phyloP scores from a whole-genome alignment of 2,113 vertebrate species.

The Tor tambroides region DNA sequence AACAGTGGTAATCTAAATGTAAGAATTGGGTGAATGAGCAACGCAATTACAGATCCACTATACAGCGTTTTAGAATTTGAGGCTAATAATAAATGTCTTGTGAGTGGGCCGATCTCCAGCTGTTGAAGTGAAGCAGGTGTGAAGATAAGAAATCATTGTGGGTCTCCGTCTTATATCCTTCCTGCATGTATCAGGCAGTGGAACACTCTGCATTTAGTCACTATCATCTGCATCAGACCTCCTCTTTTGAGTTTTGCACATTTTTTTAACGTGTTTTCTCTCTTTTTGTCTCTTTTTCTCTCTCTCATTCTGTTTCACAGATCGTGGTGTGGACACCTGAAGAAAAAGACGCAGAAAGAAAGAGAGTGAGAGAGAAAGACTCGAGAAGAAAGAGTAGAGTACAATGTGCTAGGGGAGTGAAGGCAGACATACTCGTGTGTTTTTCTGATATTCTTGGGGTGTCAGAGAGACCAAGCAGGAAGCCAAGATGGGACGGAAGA shows the following conservation, averaged over 20 bases:
- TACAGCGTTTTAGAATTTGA: not conserved
- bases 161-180: constrained; percentile 63
- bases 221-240: constrained; percentile 70
- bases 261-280: constrained; percentile 60
- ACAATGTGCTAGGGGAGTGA: constrained; percentile 90
- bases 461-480: constrained; percentile 79
- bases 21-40: too few relatives aligned
- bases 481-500: constrained; percentile 95
- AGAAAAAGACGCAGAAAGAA: constrained; percentile 66
- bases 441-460: constrained; percentile 84
- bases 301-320: constrained; percentile 61
- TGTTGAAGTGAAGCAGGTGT: constrained; percentile 61
- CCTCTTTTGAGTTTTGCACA: constrained; percentile 57
- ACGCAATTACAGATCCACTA: not conserved
- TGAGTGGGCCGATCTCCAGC: constrained; percentile 56
- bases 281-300: not conserved
- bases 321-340: constrained; percentile 63
- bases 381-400: constrained; percentile 65
- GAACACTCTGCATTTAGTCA: constrained; percentile 58
- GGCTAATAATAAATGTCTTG: constrained; percentile 22
- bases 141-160: constrained; percentile 61
- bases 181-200: constrained; percentile 63
- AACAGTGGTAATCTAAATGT: not conserved
- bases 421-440: constrained; percentile 78
- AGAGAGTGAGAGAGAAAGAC: constrained; percentile 68